These are phyloP conservation scores for Xiphophorus birchmanni DNA, from an alignment of 2,797 vertebrate species.

Conservation along the genomic window DNA sequence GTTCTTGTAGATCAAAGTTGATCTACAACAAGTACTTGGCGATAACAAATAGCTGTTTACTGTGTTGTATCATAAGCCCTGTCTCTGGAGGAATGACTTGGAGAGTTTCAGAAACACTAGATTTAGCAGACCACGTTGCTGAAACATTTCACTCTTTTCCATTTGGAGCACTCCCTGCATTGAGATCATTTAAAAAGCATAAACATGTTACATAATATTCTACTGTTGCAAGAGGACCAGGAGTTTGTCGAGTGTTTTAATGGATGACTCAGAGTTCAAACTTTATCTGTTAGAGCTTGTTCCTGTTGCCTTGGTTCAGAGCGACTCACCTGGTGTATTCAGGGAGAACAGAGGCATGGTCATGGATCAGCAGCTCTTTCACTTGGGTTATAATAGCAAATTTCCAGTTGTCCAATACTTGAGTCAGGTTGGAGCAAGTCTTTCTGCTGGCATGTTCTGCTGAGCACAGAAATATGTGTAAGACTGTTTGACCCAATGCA, in stretches of 20 bases:
- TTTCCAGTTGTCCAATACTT: slow-evolving; percentile 92
- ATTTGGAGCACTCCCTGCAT: slow-evolving; percentile 27
- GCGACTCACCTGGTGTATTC: slow-evolving; percentile 87
- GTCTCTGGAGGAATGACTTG: neutral
- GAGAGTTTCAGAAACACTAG: neutral
- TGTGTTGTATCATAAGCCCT: neutral
- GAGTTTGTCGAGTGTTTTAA: slow-evolving; percentile 40
- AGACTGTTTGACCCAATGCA: neutral
- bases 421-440: slow-evolving; percentile 89
- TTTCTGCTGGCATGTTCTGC: slow-evolving; percentile 60
- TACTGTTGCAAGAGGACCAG: slow-evolving; percentile 14
- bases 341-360: slow-evolving; percentile 86
- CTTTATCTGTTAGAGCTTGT: neutral
- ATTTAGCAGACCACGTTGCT: slow-evolving; percentile 21
- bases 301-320: neutral
- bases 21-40: neutral
- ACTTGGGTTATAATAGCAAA: slow-evolving; percentile 89
- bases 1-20: neutral
- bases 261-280: neutral
- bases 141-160: slow-evolving; percentile 40
- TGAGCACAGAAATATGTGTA: slow-evolving; percentile 30
- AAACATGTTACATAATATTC: slow-evolving; percentile 31
- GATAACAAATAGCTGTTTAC: neutral
- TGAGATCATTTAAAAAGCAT: slow-evolving; percentile 45
- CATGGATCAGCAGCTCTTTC: slow-evolving; percentile 86